phyloP scores from a whole-genome alignment of 2,113 vertebrate genomes.

The Zosterops borbonicus region DNA sequence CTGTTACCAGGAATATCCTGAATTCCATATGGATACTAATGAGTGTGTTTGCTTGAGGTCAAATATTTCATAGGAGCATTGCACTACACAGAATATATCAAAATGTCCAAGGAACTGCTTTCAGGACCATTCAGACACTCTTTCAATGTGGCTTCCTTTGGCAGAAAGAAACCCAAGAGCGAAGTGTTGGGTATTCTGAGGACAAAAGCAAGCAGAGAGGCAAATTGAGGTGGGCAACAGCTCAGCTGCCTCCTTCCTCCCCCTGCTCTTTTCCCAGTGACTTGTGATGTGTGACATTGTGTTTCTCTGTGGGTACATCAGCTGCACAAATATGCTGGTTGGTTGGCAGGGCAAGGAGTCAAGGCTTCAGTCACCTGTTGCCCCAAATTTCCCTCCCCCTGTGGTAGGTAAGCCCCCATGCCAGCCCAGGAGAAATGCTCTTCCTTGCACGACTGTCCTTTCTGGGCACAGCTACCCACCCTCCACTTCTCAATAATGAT shows the following conservation, averaged over 20 bases:
- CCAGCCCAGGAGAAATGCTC: neutral
- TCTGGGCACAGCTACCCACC: neutral
- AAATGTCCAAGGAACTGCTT: neutral
- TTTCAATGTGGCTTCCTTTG: neutral
- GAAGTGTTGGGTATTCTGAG: neutral
- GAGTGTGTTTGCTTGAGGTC: neutral
- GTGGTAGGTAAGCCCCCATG: rapidly evolving
- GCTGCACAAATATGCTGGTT: neutral
- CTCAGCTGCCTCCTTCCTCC: neutral
- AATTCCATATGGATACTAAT: neutral
- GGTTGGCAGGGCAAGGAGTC: neutral
- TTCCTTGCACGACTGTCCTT: neutral
- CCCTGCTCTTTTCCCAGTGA: neutral
- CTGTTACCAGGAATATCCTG: neutral
- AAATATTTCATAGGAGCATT: neutral
- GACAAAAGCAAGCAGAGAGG: neutral
- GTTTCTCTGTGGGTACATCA: neutral
- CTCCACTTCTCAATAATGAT: neutral
- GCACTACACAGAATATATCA: neutral
- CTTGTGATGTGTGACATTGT: neutral
- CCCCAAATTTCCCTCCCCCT: neutral
- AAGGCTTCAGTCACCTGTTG: neutral
- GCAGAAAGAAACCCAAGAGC: neutral
- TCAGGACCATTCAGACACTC: neutral
- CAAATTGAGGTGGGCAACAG: neutral